phyloP scores from a whole-genome alignment of 2,888 invertebrate genomes.

The Eudasyphora cyanicolor region DNA sequence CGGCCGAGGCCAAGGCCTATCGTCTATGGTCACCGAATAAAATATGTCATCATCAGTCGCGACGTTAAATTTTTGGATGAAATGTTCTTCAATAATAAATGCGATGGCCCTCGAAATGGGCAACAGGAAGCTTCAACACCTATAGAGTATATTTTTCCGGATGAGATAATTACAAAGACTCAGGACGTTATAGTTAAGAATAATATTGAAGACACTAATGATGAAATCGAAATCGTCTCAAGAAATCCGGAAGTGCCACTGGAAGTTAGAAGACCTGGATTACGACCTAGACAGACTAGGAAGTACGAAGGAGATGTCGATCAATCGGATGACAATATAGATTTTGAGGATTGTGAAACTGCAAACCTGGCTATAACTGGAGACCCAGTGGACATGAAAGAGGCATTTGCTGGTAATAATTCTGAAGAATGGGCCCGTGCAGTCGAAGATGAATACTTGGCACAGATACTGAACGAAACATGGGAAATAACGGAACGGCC shows the following conservation, averaged over 20 bases:
- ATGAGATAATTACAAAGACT: too few species aligned
- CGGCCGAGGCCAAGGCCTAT: constrained; percentile 59
- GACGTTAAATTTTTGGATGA: constrained; percentile 18
- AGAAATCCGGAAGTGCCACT: too few species aligned
- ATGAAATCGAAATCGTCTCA: too few species aligned
- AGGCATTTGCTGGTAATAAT: not conserved
- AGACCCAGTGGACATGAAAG: not conserved
- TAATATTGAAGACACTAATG: too few species aligned
- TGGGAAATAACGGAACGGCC: too few species aligned
- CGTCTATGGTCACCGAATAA: constrained; percentile 48
- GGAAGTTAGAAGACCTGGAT: not conserved
- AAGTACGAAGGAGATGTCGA: not conserved
- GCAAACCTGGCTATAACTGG: not conserved
- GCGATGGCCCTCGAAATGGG: too few species aligned
- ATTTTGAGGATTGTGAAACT: constrained; percentile 7
- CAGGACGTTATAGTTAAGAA: too few species aligned
- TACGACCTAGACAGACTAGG: not conserved
- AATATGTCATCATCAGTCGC: constrained; percentile 42
- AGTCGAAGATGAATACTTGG: constrained; percentile 53
- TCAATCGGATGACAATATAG: constrained; percentile 60
- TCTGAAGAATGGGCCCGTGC: constrained; percentile 35
- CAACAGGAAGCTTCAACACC: too few species aligned
- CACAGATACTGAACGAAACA: too few species aligned
- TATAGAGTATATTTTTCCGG: too few species aligned
- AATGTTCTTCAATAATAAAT: not conserved